Percentiles rank a stretch among this genome's conserved stretches.
Evolutionary conservation across 2,888 invertebrate species (phyloP).

Genomic region (Heliconius sara): DNA sequence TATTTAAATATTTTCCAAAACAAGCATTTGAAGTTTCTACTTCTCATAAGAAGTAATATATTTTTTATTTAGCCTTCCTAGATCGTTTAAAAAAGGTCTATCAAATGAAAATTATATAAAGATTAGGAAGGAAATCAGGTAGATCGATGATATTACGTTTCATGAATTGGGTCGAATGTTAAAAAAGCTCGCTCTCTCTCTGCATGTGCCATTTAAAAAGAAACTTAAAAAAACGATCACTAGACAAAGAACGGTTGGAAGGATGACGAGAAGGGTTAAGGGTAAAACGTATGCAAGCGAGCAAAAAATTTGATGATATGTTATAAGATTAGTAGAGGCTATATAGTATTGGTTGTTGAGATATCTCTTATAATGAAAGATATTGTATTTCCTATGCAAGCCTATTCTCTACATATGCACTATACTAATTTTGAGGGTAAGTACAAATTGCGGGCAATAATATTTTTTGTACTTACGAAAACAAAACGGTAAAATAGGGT

Average conservation of each 20-base stretch:
- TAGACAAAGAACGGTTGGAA: constrained; percentile 78
- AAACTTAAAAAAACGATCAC: constrained; percentile 72
- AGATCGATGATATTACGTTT: constrained; percentile 81
- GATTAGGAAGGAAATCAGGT: constrained; percentile 67
- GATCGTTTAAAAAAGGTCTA: constrained; percentile 79
- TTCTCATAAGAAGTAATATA: not conserved
- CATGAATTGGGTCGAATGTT: constrained; percentile 66
- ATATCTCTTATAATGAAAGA: not conserved
- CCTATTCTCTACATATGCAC: constrained; percentile 58
- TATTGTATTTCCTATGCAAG: constrained; percentile 9
- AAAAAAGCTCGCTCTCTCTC: constrained; percentile 76
- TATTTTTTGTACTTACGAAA: constrained; percentile 70
- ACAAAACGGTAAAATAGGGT: constrained; percentile 76
- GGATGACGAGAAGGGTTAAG: constrained; percentile 78
- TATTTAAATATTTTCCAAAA: not conserved
- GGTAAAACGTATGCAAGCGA: constrained; percentile 63
- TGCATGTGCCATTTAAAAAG: constrained; percentile 84
- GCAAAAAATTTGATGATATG: constrained; percentile 73
- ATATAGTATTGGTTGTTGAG: constrained; percentile 54
- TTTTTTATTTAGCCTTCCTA: constrained; percentile 40
- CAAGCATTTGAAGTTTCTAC: not conserved
- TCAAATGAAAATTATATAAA: constrained; percentile 72
- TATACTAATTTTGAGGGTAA: constrained; percentile 61
- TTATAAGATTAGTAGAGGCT: constrained; percentile 51
- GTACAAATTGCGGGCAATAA: constrained; percentile 83